A percentile compares a stretch with the other conserved stretches of the same genome.
Conservation (phyloP, 53 echinoderm and acorn worm genomes). For the Holothuria scabra region DNA sequence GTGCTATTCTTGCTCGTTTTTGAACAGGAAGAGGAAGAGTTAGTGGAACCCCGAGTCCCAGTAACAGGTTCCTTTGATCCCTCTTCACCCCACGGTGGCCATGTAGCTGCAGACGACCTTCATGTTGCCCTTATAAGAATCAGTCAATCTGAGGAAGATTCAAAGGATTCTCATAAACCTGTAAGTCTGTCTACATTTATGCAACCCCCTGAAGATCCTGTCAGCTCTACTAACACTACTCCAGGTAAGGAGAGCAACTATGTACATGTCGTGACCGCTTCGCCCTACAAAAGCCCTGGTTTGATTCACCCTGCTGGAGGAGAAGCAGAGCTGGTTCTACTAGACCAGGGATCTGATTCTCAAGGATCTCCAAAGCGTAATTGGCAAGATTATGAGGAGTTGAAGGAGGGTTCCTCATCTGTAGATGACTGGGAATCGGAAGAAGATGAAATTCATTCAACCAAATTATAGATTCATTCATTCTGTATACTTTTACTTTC, state of each 20-base stretch:
- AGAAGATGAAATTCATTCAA: conserved; percentile 20
- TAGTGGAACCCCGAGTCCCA: background rate
- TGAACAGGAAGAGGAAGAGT: too few relatives aligned
- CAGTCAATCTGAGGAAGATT: conserved; percentile 33
- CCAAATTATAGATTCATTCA: background rate
- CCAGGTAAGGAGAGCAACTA: background rate
- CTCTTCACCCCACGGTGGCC: background rate
- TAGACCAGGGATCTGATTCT: background rate
- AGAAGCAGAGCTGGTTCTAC: background rate
- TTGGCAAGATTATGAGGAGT: background rate
- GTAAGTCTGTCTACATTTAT: conserved; percentile 35
- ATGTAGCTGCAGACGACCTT: conserved; percentile 31
- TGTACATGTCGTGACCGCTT: background rate
- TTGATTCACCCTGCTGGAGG: background rate
- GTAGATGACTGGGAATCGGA: conserved; percentile 24
- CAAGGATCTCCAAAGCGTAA: background rate
- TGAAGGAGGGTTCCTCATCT: conserved; percentile 5
- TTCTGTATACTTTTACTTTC: too few relatives aligned
- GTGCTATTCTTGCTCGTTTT: too few relatives aligned
- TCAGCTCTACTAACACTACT: background rate
- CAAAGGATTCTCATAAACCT: background rate
- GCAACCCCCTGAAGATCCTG: background rate
- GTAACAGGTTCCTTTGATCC: conserved; percentile 29
- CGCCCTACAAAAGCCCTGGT: background rate
- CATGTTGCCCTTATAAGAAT: conserved; percentile 33